Percentiles rank a stretch among this genome's conserved stretches.
Evolutionary conservation across 2,113 vertebrate species (phyloP).

Genomic region (Xyrauchen texanus): DNA sequence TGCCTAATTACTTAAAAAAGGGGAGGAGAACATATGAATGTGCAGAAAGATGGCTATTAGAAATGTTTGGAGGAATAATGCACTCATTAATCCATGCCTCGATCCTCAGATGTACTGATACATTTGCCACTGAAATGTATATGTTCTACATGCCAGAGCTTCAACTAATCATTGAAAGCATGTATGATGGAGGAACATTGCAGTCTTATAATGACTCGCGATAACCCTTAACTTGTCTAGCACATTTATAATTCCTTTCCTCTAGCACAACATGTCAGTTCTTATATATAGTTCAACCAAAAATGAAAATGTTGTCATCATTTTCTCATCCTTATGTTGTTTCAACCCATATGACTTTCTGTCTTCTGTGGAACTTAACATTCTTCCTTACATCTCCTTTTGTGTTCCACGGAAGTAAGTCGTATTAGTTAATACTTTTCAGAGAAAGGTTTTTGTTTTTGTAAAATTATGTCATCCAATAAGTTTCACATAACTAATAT

Average conservation of each 20-base stretch:
- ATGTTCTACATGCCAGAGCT: slow-evolving; percentile 20
- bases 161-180: slow-evolving; percentile 11
- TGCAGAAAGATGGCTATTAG: slow-evolving; percentile 25
- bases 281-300: too few relatives aligned
- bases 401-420: too few relatives aligned
- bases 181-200: not conserved
- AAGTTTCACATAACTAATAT: too few relatives aligned
- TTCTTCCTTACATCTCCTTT: too few relatives aligned
- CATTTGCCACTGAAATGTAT: slow-evolving; percentile 4
- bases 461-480: too few relatives aligned
- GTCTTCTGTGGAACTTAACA: too few relatives aligned
- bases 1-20: slow-evolving; percentile 24
- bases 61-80: slow-evolving; percentile 33
- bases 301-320: too few relatives aligned
- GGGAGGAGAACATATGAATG: slow-evolving; percentile 20
- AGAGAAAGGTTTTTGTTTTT: too few relatives aligned
- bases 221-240: slow-evolving; percentile 20
- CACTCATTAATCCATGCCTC: slow-evolving; percentile 24
- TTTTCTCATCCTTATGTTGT: too few relatives aligned
- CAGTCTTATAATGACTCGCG: slow-evolving; percentile 2
- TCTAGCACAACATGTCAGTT: not conserved
- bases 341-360: too few relatives aligned
- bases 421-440: too few relatives aligned
- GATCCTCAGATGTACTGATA: slow-evolving; percentile 30
- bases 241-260: not conserved